Conservation (phyloP, 2,888 invertebrate species). For the Agrochola litura region DNA sequence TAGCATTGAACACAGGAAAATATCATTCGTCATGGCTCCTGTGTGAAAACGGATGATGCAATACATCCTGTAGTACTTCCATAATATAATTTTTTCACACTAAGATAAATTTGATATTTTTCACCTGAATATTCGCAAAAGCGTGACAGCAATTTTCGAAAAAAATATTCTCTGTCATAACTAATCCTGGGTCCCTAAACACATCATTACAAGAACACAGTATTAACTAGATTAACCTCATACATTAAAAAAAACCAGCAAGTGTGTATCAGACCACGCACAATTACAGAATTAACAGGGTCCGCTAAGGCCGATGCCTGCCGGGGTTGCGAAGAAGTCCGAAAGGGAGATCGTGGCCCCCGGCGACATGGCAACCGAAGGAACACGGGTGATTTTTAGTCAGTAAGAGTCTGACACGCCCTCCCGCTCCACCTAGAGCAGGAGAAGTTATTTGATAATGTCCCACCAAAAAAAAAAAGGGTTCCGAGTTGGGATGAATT, state of each 20-base stretch:
- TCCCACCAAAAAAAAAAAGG: too few relatives aligned
- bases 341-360: too few relatives aligned
- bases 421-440: too few relatives aligned
- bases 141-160: background rate
- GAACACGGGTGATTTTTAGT: too few relatives aligned
- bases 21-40: background rate
- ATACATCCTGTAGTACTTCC: background rate
- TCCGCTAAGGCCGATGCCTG: too few relatives aligned
- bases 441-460: too few relatives aligned
- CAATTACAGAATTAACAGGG: too few relatives aligned
- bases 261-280: too few relatives aligned
- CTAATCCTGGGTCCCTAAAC: background rate
- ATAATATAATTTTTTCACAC: background rate
- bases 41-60: background rate
- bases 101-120: background rate
- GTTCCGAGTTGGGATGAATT: too few relatives aligned
- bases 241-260: background rate
- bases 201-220: slow-evolving; percentile 2
- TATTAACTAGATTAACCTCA: background rate
- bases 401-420: too few relatives aligned
- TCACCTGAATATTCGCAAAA: background rate
- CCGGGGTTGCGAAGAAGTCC: too few relatives aligned
- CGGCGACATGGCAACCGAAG: too few relatives aligned
- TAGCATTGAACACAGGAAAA: background rate
- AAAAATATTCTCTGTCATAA: background rate